These are phyloP conservation scores for Cynoglossus semilaevis DNA, from an alignment of 2,113 vertebrate species.

Conservation along the genomic window DNA sequence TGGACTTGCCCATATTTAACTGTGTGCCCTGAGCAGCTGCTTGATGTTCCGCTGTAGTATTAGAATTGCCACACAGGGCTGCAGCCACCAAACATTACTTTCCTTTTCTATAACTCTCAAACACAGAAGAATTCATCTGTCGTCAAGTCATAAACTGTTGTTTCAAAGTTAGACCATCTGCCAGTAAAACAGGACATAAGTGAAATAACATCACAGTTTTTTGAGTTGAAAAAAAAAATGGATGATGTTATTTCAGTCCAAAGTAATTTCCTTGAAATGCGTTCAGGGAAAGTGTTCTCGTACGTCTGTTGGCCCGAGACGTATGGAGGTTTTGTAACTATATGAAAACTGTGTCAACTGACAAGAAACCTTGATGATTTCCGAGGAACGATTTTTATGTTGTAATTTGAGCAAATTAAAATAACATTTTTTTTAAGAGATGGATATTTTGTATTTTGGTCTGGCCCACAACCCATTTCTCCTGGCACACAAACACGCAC, in stretches of 20 bases:
- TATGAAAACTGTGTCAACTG: background rate
- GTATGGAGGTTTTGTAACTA: background rate
- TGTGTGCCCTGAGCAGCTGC: constrained; percentile 63
- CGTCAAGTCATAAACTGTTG: background rate
- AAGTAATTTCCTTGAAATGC: background rate
- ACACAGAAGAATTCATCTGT: constrained; percentile 9
- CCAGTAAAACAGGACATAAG: constrained; percentile 10
- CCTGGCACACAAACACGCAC: too few relatives aligned
- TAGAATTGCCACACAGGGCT: constrained; percentile 15
- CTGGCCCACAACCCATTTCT: too few relatives aligned
- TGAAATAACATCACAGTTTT: constrained; percentile 12
- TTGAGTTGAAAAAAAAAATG: too few relatives aligned
- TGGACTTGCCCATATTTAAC: constrained; percentile 59
- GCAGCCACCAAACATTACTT: constrained; percentile 7
- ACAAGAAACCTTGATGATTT: background rate
- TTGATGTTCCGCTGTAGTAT: constrained; percentile 41
- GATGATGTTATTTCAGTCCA: background rate
- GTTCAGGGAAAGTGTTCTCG: background rate
- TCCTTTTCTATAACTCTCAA: constrained; percentile 17
- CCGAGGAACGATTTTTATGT: too few relatives aligned
- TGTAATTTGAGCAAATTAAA: too few relatives aligned
- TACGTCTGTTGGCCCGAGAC: background rate
- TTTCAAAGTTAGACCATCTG: constrained; percentile 15
- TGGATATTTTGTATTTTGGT: background rate
- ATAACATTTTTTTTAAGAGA: background rate